Base-by-base conservation (phyloP, 2,113 vertebrate genomes). In the Hyla sarda region DNA sequence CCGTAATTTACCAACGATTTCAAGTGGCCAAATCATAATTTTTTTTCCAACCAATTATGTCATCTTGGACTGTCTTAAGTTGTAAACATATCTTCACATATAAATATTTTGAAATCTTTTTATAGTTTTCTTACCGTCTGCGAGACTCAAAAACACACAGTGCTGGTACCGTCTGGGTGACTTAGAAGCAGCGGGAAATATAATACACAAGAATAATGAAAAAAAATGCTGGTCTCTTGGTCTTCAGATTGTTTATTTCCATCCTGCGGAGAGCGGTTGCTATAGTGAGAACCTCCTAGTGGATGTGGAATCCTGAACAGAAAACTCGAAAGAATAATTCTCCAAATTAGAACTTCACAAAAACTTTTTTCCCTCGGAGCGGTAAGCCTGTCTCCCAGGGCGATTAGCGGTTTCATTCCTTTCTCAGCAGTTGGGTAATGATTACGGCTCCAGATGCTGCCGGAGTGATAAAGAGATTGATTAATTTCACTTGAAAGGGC, bases 381-480 rank as follows among this genome's bases (percentile, higher is more conserved):
- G 16, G 87, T 92, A 89, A 94, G 90, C 90, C 91, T 79, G 84
- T 87, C 92, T 95, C 94, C 93, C 95, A 52, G 88, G 93, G 94
- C 89, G 93, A 96, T 97, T 94, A 96, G 95, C 91, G 91, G 95
- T 95, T 97, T 97, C 94, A 97, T 96, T 97, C 96, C 95, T 95
- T 95, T 96, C 96, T 94, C 95, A 95, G 96, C 93, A 94, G 96
- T 96, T 93, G 94, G 94, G 94, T 95, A 97, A 97, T 97, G 95
- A 96, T 95, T 94, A 93, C 90, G 89, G 91, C 91, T 94, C 92
- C 93, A 94, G 93, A 95, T 96, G 94, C 94, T 95, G 94, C 90
- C 89, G 92, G 91, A 96, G 95, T 96, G 96, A 97, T 97, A 96
- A 95, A 98, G 93, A 95, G 95, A 96, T 96, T 97, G 96, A 99